Conservation (phyloP, 2,797 vertebrate species). For the Peromyscus eremicus region DNA sequence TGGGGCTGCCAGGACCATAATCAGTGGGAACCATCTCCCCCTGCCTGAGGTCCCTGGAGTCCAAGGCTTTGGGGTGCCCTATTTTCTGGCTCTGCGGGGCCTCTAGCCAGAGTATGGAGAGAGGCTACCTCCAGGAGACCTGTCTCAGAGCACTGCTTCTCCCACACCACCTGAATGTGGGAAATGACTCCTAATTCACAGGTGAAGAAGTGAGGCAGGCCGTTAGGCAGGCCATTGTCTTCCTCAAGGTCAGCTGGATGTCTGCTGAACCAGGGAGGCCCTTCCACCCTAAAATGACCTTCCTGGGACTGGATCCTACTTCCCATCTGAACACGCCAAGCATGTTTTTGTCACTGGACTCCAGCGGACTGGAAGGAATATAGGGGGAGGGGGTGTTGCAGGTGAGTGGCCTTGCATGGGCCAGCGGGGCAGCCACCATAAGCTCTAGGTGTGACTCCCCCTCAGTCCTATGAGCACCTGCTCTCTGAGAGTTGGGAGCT, state of each 20-base stretch:
- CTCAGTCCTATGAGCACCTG: neutral
- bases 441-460: neutral
- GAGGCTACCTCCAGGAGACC: neutral
- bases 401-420: neutral
- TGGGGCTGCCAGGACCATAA: neutral
- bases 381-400: rapidly evolving
- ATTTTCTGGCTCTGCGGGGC: neutral
- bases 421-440: neutral
- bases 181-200: neutral
- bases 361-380: neutral
- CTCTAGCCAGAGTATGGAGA: neutral
- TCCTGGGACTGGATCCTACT: neutral
- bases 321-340: neutral
- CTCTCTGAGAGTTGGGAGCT: neutral
- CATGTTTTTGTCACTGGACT: neutral
- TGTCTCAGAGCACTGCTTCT: neutral
- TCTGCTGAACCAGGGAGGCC: neutral
- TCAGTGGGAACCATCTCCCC: neutral
- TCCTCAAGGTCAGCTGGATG: neutral
- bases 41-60: neutral
- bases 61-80: neutral
- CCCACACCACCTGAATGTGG: neutral
- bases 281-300: neutral
- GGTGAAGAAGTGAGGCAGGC: constrained; percentile 7
- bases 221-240: neutral